Evolutionary conservation across 1,140 invertebrate species (phyloP).

Genomic region (Zaprionus kolodkinae): DNA sequence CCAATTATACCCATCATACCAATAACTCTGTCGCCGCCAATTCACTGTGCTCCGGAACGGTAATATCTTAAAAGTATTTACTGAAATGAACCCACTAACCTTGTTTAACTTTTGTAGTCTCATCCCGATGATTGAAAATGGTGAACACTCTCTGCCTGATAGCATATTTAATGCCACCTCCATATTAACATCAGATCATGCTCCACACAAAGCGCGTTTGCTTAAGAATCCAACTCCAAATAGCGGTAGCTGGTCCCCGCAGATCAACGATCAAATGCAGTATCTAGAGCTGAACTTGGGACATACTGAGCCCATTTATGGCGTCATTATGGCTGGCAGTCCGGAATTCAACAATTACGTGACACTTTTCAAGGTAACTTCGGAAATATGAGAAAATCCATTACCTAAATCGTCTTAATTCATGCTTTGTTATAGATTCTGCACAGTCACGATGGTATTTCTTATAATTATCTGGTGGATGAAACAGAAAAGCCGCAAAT

Average conservation of each 20-base stretch:
- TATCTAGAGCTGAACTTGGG: slow-evolving; percentile 90
- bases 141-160: slow-evolving; percentile 85
- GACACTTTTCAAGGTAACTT: slow-evolving; percentile 87
- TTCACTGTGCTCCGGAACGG: slow-evolving; percentile 84
- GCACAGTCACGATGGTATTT: slow-evolving; percentile 88
- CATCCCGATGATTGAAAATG: slow-evolving; percentile 86
- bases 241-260: slow-evolving; percentile 88
- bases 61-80: slow-evolving; percentile 48
- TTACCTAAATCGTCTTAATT: too few species aligned
- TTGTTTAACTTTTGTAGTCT: slow-evolving; percentile 62
- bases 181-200: slow-evolving; percentile 83
- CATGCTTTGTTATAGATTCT: slow-evolving; percentile 84
- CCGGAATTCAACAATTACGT: slow-evolving; percentile 88
- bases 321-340: slow-evolving; percentile 89
- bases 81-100: not conserved
- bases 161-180: slow-evolving; percentile 87
- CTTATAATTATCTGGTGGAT: slow-evolving; percentile 86
- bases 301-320: slow-evolving; percentile 88
- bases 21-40: slow-evolving; percentile 85
- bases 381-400: not conserved
- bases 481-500: slow-evolving; percentile 85
- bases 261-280: slow-evolving; percentile 86
- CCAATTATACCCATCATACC: slow-evolving; percentile 75
- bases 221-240: slow-evolving; percentile 72
- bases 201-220: slow-evolving; percentile 85